phyloP scores from a whole-genome alignment of 2,113 vertebrate species.

The Thomomys bottae region DNA sequence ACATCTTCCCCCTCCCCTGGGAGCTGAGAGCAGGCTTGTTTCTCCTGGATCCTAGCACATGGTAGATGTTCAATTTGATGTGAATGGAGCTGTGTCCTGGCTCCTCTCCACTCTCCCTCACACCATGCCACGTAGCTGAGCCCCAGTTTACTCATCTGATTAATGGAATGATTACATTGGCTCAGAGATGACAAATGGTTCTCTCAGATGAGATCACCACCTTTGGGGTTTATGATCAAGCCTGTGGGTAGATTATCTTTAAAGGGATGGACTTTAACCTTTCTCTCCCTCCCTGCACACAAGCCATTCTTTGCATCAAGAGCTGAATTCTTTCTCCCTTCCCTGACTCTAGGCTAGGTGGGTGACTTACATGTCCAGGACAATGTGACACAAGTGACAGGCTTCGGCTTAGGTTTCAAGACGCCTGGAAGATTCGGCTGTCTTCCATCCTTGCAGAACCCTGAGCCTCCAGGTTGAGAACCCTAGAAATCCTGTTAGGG shows the following conservation, averaged over 20 bases:
- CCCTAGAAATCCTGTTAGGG: too few species aligned
- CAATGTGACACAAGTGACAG: background rate
- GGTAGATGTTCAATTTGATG: background rate
- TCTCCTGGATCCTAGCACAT: background rate
- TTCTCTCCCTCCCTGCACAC: background rate
- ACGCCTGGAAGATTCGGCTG: background rate
- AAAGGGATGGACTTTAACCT: background rate
- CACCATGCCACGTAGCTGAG: background rate
- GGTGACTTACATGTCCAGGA: background rate
- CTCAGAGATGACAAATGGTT: background rate
- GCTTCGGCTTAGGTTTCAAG: background rate
- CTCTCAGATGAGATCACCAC: background rate
- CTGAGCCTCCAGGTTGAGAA: background rate
- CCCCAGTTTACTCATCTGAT: background rate
- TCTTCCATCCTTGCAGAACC: background rate
- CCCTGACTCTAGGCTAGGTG: background rate
- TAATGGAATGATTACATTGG: background rate
- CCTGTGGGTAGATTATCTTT: background rate
- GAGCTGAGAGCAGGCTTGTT: background rate
- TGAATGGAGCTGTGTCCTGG: accelerated
- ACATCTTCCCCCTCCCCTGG: background rate
- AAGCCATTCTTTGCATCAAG: background rate
- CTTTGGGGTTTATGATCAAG: background rate
- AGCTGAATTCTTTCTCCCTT: background rate
- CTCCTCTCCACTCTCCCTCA: background rate